Conservation (phyloP, 2,888 invertebrate genomes). For the Flexamia atlantica region DNA sequence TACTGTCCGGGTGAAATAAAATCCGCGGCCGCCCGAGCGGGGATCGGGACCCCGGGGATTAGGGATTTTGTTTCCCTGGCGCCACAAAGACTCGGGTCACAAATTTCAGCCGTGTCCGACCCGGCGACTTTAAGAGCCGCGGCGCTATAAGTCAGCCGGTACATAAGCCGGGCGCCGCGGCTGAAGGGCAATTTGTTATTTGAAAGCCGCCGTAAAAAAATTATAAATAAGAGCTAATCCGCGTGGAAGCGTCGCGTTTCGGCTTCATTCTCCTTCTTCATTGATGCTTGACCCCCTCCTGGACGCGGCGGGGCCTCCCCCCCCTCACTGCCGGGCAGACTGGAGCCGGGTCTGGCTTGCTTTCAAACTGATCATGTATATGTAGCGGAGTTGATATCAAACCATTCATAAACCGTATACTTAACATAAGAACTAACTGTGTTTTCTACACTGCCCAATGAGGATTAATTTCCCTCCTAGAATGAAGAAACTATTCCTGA, state of each 20-base stretch:
- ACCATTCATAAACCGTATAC: too few species aligned
- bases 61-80: slow-evolving; percentile 16
- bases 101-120: slow-evolving; percentile 39
- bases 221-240: slow-evolving; percentile 55
- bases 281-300: slow-evolving; percentile 50
- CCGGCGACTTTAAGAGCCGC: slow-evolving; percentile 44
- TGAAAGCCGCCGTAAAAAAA: slow-evolving; percentile 53
- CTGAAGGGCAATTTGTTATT: slow-evolving; percentile 46
- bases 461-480: too few species aligned
- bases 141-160: background rate
- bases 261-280: slow-evolving; percentile 39
- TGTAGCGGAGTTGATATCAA: too few species aligned
- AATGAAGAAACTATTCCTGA: too few species aligned
- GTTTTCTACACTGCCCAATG: too few species aligned
- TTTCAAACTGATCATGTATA: too few species aligned
- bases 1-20: slow-evolving; percentile 30
- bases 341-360: too few species aligned
- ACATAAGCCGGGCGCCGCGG: slow-evolving; percentile 35
- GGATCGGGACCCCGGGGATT: slow-evolving; percentile 33
- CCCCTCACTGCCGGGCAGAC: too few species aligned
- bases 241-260: slow-evolving; percentile 47
- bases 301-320: background rate
- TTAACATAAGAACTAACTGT: too few species aligned
- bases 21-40: slow-evolving; percentile 21
- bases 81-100: slow-evolving; percentile 49